These are phyloP conservation scores for Caprella mutica DNA, from an alignment of 2,888 invertebrate genomes.

Conservation along the genomic window DNA sequence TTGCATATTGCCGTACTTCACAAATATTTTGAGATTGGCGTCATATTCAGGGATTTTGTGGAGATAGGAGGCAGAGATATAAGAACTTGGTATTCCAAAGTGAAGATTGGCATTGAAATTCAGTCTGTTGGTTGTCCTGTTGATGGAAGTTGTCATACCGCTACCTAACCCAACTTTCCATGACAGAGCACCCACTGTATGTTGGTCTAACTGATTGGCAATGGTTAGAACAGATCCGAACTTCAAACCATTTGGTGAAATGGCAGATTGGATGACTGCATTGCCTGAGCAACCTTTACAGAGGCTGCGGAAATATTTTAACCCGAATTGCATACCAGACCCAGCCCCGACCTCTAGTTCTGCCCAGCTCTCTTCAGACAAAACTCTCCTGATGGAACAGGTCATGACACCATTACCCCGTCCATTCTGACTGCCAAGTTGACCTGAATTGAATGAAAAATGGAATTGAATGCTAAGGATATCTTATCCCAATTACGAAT, in stretches of 20 bases:
- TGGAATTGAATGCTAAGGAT: background rate
- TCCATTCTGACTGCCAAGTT: constrained; percentile 75
- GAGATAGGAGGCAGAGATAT: constrained; percentile 56
- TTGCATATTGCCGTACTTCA: constrained; percentile 82
- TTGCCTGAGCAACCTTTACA: constrained; percentile 63
- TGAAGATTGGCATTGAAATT: constrained; percentile 60
- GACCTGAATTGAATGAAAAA: constrained; percentile 41
- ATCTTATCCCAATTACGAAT: no score
- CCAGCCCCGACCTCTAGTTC: constrained; percentile 77
- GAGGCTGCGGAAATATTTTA: constrained; percentile 66
- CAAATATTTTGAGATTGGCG: constrained; percentile 59
- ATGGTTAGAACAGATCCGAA: constrained; percentile 64
- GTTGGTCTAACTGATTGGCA: constrained; percentile 73
- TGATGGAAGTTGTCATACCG: constrained; percentile 59
- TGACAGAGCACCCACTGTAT: constrained; percentile 76
- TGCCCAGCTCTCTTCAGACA: constrained; percentile 74
- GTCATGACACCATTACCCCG: constrained; percentile 51
- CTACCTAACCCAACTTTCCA: constrained; percentile 53
- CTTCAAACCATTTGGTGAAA: constrained; percentile 61
- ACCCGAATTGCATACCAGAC: constrained; percentile 63
- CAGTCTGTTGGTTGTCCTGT: constrained; percentile 60
- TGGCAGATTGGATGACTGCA: constrained; percentile 61
- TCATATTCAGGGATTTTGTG: constrained; percentile 68
- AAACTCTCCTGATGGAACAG: constrained; percentile 55
- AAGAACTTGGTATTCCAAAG: constrained; percentile 70